Percentiles rank a stretch among this genome's conserved stretches.
Conservation (phyloP, 2,113 vertebrate species). For the Calypte anna region DNA sequence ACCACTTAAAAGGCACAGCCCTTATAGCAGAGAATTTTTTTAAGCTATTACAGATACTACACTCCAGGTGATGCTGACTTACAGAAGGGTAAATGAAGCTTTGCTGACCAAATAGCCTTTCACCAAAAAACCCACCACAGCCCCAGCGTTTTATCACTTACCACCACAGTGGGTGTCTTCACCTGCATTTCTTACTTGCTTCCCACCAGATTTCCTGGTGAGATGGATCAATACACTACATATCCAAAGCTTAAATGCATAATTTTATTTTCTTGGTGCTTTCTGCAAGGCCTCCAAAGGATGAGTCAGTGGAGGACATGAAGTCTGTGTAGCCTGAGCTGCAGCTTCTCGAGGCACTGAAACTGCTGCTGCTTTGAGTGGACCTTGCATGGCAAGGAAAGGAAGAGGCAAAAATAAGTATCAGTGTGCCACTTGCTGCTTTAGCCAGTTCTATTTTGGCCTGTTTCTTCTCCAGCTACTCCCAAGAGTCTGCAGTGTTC, state of each 20-base stretch:
- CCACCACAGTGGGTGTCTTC: background rate
- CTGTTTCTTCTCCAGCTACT: background rate
- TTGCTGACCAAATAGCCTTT: background rate
- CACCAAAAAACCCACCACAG: background rate
- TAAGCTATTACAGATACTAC: background rate
- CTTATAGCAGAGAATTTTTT: background rate
- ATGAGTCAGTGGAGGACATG: rapidly evolving
- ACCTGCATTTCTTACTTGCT: conserved; percentile 8
- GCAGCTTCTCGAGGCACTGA: background rate
- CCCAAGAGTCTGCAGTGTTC: background rate
- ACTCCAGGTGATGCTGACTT: background rate
- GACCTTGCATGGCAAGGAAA: background rate
- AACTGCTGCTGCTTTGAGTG: background rate
- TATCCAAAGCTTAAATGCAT: background rate
- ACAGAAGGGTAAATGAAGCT: background rate
- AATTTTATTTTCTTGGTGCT: background rate
- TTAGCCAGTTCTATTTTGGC: background rate
- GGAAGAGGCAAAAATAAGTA: background rate
- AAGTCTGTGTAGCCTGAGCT: background rate
- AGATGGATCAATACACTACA: background rate
- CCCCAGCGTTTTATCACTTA: background rate
- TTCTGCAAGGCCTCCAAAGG: background rate
- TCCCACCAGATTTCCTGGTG: background rate
- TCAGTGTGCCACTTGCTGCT: rapidly evolving
- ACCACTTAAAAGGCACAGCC: background rate